A percentile compares a stretch with the other conserved stretches of the same genome.
These are phyloP conservation scores for Paracentrotus lividus DNA, from an alignment of 53 echinoderm and acorn worm genomes.

Conservation along the genomic window DNA sequence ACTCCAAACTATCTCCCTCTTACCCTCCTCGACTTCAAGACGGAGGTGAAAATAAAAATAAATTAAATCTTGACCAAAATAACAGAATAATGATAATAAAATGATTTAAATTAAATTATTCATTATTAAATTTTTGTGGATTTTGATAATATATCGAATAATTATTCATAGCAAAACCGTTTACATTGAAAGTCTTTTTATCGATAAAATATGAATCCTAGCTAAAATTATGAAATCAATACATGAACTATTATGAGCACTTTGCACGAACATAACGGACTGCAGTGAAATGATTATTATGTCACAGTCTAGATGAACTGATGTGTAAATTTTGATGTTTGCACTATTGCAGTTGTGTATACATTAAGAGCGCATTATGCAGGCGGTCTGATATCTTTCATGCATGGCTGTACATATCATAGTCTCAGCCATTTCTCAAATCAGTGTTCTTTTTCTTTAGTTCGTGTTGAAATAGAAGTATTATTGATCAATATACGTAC, in stretches of 20 bases:
- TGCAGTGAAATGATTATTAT: slow-evolving; percentile 3
- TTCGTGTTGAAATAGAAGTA: slow-evolving; percentile 52
- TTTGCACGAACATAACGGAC: slow-evolving; percentile 20
- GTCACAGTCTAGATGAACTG: slow-evolving; percentile 36
- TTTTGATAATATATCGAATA: no score
- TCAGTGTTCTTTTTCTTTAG: slow-evolving; percentile 44
- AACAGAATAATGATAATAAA: no score
- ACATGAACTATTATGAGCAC: background rate
- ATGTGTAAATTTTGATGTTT: slow-evolving; percentile 49
- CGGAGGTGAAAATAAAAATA: background rate
- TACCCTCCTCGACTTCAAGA: background rate
- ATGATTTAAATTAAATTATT: no score
- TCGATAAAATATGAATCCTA: background rate
- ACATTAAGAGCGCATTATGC: slow-evolving; percentile 36
- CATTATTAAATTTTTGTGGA: no score
- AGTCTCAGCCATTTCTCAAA: slow-evolving; percentile 34
- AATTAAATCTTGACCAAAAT: background rate
- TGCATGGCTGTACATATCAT: slow-evolving; percentile 32
- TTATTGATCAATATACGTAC: slow-evolving; percentile 35
- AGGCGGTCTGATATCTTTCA: slow-evolving; percentile 23
- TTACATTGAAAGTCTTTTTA: no score
- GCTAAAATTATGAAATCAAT: background rate
- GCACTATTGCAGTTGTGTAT: slow-evolving; percentile 40
- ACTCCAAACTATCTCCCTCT: background rate
- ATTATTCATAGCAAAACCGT: no score